Percentiles rank a stretch among this genome's conserved stretches.
Conservation (phyloP, 2,797 vertebrate species). For the Oreonectes daqikongensis region DNA sequence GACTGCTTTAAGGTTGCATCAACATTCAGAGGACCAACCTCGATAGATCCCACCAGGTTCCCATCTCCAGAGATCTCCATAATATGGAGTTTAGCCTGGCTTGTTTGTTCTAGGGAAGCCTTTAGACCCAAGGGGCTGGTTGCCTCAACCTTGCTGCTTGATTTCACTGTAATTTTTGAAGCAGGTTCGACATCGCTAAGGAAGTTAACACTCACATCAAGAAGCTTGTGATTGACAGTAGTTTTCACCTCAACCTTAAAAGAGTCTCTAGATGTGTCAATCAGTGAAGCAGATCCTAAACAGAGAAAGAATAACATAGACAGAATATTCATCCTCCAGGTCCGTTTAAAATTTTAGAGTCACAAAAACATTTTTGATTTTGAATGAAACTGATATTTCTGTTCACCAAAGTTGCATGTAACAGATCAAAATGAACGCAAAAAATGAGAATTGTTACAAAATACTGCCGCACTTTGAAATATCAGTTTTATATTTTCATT, state of each 20-base stretch:
- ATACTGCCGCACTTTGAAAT: no score
- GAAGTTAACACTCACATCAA: conserved; percentile 79
- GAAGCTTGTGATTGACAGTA: conserved; percentile 80
- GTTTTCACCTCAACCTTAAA: conserved; percentile 74
- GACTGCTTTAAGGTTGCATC: conserved; percentile 73
- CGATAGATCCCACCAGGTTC: conserved; percentile 75
- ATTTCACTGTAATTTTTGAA: conserved; percentile 67
- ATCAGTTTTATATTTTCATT: no score
- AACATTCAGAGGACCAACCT: conserved; percentile 75
- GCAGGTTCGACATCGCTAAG: conserved; percentile 69
- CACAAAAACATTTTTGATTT: neutral
- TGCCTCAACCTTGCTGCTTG: conserved; percentile 73
- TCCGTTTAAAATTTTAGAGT: neutral
- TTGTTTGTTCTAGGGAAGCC: conserved; percentile 71
- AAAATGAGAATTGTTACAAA: no score
- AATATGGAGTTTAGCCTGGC: conserved; percentile 67
- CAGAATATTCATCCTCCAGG: conserved; percentile 11
- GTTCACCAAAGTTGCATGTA: no score
- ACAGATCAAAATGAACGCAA: no score
- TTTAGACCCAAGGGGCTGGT: conserved; percentile 80
- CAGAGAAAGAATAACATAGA: conserved; percentile 49
- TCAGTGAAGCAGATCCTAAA: conserved; percentile 82
- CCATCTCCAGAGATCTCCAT: conserved; percentile 70
- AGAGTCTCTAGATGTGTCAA: conserved; percentile 65
- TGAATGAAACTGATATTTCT: neutral